Evolutionary conservation across 2,113 vertebrate genomes (phyloP), one percentile per base, ranked within the genome.

Genomic region (Crocuta crocuta): DNA sequence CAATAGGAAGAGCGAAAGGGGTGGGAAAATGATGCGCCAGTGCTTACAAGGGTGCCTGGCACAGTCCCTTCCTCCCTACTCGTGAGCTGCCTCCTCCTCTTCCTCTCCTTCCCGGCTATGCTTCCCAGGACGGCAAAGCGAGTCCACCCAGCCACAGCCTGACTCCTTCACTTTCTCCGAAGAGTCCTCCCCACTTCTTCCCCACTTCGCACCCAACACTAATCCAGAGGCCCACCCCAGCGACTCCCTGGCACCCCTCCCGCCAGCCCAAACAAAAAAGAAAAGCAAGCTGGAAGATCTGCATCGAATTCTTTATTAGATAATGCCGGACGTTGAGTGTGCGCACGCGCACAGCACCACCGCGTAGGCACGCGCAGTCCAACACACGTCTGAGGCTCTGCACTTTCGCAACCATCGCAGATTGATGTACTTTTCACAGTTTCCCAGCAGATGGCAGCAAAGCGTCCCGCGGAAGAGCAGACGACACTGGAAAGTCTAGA

Each of bases 371-470:
- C 7, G 10, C 21, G 2, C 26, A 7, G 11, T 50, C 23, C 13
- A 66, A 48, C 6, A 43, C 55, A 31, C 28, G 50, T 13, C 71
- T 79, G 26, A 83, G 43, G 28, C 8, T 26, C 28, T 10, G 35
- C 23, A 28, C 13, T 79, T 73, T 50, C 23, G 19, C 39, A 73
- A 12, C 53, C 24, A 17, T 10, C 55, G 15, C 13, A 65, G 21
- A 66, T 39, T 21, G 33, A 3, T 83, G 70, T 19, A 3, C 24
- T 80, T 93, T 43, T 74, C 4, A 53, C 26, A 71, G 31, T 16
- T 81, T 16, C 12, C 93, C 95, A 94, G 97, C 33, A 95, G 87
- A 55, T 93, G 96, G 79, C 88, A 94, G 95, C 63, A 91, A 84
- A 88, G 82, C 16, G 48, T 26, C 73, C 17, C 9, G 33, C 39